A percentile compares a stretch with the other conserved stretches of the same genome.
Conservation (phyloP, 2,797 vertebrate genomes). For the Myotis planiceps region DNA sequence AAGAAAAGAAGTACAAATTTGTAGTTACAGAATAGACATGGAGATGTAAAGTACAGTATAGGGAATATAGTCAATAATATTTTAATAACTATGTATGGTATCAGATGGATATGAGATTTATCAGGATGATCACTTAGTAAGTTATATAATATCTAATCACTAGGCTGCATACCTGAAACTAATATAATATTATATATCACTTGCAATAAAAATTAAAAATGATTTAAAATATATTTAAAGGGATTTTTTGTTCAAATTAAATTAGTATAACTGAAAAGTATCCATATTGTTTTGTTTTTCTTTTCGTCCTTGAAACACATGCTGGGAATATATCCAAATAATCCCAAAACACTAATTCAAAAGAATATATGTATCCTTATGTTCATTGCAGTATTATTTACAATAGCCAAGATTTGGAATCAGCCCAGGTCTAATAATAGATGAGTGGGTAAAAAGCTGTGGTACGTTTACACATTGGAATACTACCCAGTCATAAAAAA, state of each 20-base stretch:
- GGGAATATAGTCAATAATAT: neutral
- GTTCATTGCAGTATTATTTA: neutral
- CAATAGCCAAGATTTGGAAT: neutral
- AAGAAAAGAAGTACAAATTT: too few relatives aligned
- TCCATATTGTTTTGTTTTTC: neutral
- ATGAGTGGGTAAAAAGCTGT: neutral
- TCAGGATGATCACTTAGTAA: too few relatives aligned
- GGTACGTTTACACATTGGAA: neutral
- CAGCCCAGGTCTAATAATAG: neutral
- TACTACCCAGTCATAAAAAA: neutral
- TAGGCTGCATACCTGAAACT: too few relatives aligned
- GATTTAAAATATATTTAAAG: too few relatives aligned
- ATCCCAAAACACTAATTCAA: neutral
- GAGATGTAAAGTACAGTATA: neutral
- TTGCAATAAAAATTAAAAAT: too few relatives aligned
- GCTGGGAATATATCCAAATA: neutral
- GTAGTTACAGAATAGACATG: neutral
- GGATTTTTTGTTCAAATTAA: neutral
- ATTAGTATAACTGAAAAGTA: neutral
- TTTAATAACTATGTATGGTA: too few relatives aligned
- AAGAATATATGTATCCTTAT: neutral
- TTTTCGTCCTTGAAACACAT: conserved; percentile 25
- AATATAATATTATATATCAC: too few relatives aligned
- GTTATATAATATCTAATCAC: too few relatives aligned
- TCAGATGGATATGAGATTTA: too few relatives aligned